A percentile compares a stretch with the other conserved stretches of the same genome.
These are phyloP conservation scores for Chrysolina haemoptera DNA, from an alignment of 2,888 invertebrate genomes.

Conservation along the genomic window DNA sequence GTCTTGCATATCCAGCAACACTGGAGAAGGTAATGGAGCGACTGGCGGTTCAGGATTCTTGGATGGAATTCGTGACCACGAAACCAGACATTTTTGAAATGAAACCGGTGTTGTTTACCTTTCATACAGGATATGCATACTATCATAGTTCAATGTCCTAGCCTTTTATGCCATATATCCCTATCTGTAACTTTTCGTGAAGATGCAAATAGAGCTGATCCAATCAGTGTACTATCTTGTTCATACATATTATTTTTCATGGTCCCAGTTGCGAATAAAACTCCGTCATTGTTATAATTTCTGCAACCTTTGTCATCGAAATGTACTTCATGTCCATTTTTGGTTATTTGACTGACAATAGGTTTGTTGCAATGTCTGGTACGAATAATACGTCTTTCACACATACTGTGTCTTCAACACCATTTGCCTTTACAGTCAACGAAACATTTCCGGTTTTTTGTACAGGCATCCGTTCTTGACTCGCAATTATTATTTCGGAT, in stretches of 20 bases:
- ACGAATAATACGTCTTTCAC: background rate
- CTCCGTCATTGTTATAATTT: background rate
- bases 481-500: background rate
- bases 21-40: too few species aligned
- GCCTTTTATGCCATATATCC: background rate
- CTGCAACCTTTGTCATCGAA: background rate
- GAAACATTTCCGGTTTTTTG: too few species aligned
- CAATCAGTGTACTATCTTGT: background rate
- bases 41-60: too few species aligned
- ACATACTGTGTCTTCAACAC: background rate
- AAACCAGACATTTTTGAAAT: too few species aligned
- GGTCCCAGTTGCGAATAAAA: background rate
- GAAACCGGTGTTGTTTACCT: too few species aligned
- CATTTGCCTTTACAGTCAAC: background rate
- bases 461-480: background rate
- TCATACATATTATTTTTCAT: background rate
- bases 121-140: too few species aligned
- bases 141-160: background rate
- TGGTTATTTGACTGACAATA: background rate
- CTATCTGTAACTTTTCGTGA: background rate
- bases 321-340: conserved; percentile 1
- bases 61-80: too few species aligned
- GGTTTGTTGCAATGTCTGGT: background rate
- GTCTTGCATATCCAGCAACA: too few species aligned
- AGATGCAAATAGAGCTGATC: background rate